Evolutionary conservation across 1,140 invertebrate species (phyloP), one percentile per base, ranked within the genome.

Genomic region (Latrodectus geometricus): DNA sequence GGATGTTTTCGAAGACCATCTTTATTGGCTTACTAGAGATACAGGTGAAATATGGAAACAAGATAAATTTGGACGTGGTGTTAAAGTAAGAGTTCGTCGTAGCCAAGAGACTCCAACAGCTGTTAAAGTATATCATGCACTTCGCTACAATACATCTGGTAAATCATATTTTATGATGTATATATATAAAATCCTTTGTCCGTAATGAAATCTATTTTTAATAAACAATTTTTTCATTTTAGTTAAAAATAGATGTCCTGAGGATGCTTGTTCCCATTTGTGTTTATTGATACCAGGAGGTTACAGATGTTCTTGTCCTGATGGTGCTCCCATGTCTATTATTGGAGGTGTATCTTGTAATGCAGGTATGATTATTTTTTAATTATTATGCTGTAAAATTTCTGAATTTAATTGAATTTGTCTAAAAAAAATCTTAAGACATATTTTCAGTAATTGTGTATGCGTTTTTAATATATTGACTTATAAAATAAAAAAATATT

Each of bases 51-150:
- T 99, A 0, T 92, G 96, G 7, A 93, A 93, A 69, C 96, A 98
- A 90, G 97, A 99, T 90, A 99, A 99, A 92, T 99, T 99, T 92
- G 98, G 97, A 7, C 92, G 97, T 88, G 97, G 97, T 14, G 96
- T 98, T n/a, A 95, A 96, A 48, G 95, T 95, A 4, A 92, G 94
- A 0, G 91, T 99, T 7, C 94, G 95, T 66, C 94, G 97, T 89
- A 20, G 23, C 8, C 93, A 98, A 68, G 93, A 95, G 65, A 94
- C 95, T 90, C 95, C 97, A 0, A 95, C 95, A n/a, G 95, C 95
- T 82, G 93, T 99, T 4, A 97, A 96, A 88, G 90, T 92, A 8
- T 91, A 89, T 90, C 96, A 97, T 91, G 92, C 92, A 68, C 91
- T 94, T 72, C 94, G 95, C 86, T 97, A 97, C 91, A 97, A 97